Percentiles rank a stretch among this genome's conserved stretches.
Conservation (phyloP, 1,140 invertebrate genomes). For the Temnothorax curvispinosus region DNA sequence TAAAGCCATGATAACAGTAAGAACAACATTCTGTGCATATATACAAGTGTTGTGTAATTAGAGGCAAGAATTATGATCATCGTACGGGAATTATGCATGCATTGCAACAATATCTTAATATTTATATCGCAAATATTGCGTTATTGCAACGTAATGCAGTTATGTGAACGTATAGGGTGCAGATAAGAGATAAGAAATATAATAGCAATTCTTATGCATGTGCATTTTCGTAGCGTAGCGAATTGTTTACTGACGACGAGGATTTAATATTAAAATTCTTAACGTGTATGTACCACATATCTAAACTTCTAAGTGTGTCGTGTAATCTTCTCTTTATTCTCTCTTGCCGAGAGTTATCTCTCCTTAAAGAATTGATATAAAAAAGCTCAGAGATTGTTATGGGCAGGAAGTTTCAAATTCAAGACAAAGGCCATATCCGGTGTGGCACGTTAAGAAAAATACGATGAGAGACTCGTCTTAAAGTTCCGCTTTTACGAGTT, state of each 20-base stretch:
- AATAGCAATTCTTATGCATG: background rate
- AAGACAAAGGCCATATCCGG: constrained; percentile 37
- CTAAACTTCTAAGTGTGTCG: background rate
- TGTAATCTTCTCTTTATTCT: background rate
- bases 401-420: background rate
- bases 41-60: background rate
- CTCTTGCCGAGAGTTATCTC: background rate
- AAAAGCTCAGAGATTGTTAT: constrained; percentile 9
- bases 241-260: background rate
- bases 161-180: background rate
- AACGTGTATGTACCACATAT: background rate
- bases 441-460: constrained; percentile 33
- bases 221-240: background rate
- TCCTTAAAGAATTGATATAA: constrained; percentile 10
- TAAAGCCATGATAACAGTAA: background rate
- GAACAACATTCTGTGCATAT: background rate
- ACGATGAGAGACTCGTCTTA: constrained; percentile 30
- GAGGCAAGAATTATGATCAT: background rate
- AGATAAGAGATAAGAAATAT: background rate
- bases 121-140: background rate
- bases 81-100: background rate
- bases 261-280: constrained; percentile 6
- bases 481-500: constrained; percentile 27
- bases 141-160: background rate
- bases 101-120: background rate